phyloP scores from a whole-genome alignment of 2,113 vertebrate species.

The Sminthopsis crassicaudata region DNA sequence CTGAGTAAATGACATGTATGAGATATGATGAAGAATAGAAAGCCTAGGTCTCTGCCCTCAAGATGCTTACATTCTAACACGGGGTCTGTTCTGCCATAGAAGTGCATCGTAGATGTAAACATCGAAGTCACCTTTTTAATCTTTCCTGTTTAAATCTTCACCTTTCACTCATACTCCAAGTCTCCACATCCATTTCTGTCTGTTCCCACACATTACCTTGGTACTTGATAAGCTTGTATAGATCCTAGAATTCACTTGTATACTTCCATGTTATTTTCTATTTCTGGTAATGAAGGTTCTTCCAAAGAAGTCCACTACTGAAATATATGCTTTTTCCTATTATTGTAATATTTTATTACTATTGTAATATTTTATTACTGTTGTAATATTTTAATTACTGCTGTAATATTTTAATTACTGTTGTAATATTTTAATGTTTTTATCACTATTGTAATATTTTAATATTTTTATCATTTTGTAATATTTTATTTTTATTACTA shows the following conservation, averaged over 20 bases:
- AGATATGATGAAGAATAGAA: not conserved
- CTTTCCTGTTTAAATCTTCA: not conserved
- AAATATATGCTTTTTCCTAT: not conserved
- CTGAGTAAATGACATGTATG: not conserved
- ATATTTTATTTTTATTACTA: not conserved
- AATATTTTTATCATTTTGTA: too few species aligned
- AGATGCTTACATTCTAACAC: not conserved
- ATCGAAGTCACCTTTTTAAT: too few species aligned
- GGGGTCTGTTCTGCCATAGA: not conserved
- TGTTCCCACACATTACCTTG: not conserved
- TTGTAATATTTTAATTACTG: not conserved
- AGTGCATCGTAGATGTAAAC: not conserved
- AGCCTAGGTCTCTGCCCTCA: not conserved
- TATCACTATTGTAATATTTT: not conserved
- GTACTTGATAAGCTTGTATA: not conserved
- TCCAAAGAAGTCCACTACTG: not conserved
- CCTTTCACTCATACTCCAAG: not conserved
- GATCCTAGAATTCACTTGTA: not conserved
- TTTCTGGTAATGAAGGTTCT: not conserved
- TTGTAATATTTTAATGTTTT: not conserved
- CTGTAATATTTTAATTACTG: too few species aligned
- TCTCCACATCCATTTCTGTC: not conserved
- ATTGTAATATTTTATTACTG: too few species aligned
- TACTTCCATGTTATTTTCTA: conserved; percentile 1
- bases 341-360: not conserved